Evolutionary conservation across 2,113 vertebrate genomes (phyloP), one percentile per base, ranked within the genome.

Genomic region (Indicator indicator): DNA sequence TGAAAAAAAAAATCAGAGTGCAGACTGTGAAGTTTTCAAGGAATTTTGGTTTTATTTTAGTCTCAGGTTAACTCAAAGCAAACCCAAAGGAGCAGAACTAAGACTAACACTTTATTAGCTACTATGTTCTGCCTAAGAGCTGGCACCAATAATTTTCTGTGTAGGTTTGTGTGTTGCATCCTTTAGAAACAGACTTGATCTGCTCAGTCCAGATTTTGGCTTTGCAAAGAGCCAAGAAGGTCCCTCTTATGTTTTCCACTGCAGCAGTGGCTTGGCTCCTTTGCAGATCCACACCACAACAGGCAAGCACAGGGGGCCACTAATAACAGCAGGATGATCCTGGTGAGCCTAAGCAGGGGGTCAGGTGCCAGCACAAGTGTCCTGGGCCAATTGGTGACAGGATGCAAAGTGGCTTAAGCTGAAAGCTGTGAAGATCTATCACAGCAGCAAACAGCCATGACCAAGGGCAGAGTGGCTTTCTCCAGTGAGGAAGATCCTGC

Each of bases 291-390:
- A 2, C 1, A 26, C 52, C 6, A 5, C 20, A 17, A 76, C 2
- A 0, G 54, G 50, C 0, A 0, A 71, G 70, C 4, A 0, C 0
- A 0, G 64, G 79, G 60, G 26, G 55, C 38, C 83, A 40, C 72
- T 90, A 58, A 65, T 73, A 89, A 28, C 50, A 30, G 58, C 77
- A 76, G 93, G 93, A 86, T 94, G 81, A 87, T 88, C 86, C 71
- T 86, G 95, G 86, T 83, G 95, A 96, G 95, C 69, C 84, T 52
- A 58, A 10, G 63, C 84, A 83, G 92, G 92, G 88, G 94, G 89
- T 60, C 70, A 81, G 78, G 92, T 92, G 92, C 73, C 30, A 4
- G 70, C 17, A 1, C 64, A 68, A 85, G 95, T 64, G 78, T 56
- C 54, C 4, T 1, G 46, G 19, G 21, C 3, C 4, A n/a, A 38